Conservation (phyloP, 2,797 vertebrate genomes). For the Danio aesculapii region DNA sequence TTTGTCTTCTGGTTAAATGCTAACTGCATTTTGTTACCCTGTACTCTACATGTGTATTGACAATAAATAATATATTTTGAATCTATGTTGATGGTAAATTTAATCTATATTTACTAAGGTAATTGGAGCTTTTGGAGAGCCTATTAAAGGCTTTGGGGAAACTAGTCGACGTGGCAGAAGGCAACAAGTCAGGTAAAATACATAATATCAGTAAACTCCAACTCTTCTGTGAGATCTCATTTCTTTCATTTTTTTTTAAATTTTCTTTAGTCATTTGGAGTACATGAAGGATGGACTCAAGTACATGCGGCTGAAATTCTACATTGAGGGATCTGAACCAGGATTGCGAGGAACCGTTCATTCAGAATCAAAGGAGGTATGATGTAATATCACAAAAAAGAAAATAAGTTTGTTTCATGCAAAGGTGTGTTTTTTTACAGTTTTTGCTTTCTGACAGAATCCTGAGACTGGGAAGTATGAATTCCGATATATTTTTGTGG, state of each 20-base stretch:
- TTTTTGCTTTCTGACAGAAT: slow-evolving; percentile 79
- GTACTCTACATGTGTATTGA: too few species aligned
- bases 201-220: not conserved
- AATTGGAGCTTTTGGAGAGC: slow-evolving; percentile 90
- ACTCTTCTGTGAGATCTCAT: not conserved
- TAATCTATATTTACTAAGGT: slow-evolving; percentile 75
- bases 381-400: not conserved
- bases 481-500: slow-evolving; percentile 92
- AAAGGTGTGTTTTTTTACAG: not conserved
- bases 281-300: slow-evolving; percentile 89
- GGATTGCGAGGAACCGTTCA: slow-evolving; percentile 90
- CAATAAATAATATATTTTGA: too few species aligned
- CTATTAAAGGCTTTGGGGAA: slow-evolving; percentile 93
- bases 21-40: too few species aligned
- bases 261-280: slow-evolving; percentile 82
- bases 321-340: slow-evolving; percentile 92
- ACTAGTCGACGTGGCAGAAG: slow-evolving; percentile 88
- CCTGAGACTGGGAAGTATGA: slow-evolving; percentile 86
- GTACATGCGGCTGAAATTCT: slow-evolving; percentile 91
- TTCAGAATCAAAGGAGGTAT: slow-evolving; percentile 90
- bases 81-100: not conserved
- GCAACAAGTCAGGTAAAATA: slow-evolving; percentile 88
- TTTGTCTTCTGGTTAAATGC: too few species aligned
- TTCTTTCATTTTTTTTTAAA: not conserved
- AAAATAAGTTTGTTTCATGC: not conserved